Conservation (phyloP, 2,113 vertebrate genomes). For the Hiodon alosoides region DNA sequence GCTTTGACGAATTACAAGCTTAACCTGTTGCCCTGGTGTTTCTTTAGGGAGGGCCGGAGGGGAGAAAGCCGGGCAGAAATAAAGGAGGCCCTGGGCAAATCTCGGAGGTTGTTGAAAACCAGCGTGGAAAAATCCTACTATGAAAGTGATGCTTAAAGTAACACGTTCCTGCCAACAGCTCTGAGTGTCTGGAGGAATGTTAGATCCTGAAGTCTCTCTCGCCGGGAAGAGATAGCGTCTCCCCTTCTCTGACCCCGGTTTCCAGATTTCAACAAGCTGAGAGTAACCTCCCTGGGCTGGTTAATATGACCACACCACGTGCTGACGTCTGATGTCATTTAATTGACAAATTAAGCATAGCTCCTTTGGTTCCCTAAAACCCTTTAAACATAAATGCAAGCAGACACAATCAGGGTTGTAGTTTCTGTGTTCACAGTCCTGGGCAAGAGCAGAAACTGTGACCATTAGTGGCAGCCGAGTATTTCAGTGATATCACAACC, state of each 20-base stretch:
- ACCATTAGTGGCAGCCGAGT: too few species aligned
- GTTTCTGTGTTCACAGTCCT: too few species aligned
- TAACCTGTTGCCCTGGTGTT: constrained; percentile 54
- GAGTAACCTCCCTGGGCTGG: too few species aligned
- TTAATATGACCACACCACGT: too few species aligned
- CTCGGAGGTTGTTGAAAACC: constrained; percentile 36
- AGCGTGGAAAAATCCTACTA: constrained; percentile 38
- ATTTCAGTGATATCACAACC: too few species aligned
- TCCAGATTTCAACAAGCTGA: too few species aligned
- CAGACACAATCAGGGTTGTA: too few species aligned
- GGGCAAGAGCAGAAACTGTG: too few species aligned
- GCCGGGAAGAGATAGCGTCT: constrained; percentile 27
- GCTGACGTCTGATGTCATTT: too few species aligned
- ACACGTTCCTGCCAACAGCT: constrained; percentile 59
- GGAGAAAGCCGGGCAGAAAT: constrained; percentile 24
- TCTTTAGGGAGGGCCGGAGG: constrained; percentile 26
- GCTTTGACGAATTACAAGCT: constrained; percentile 55
- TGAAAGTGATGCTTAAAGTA: constrained; percentile 55
- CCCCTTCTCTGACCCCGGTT: constrained; percentile 20
- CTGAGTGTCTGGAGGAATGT: constrained; percentile 54
- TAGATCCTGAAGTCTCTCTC: constrained; percentile 36
- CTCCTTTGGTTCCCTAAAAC: too few species aligned
- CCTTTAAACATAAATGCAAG: too few species aligned
- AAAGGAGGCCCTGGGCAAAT: constrained; percentile 39
- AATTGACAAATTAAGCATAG: too few species aligned